Conservation (phyloP, 1,140 invertebrate species). For the roundworm (Caenorhabditis elegans) region WBcel235 BX284605.5:614501-615000, state of each 20-base stretch:
- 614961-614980: no score
- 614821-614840: background rate
- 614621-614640: background rate
- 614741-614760: background rate
- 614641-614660: constrained; percentile 1
- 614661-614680: background rate
- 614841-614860: background rate
- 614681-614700: background rate
- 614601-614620: constrained; percentile 14
- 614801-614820: background rate
- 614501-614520: no score
- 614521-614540: background rate
- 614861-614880: background rate
- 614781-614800: background rate
- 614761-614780: background rate
- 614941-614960: no score
- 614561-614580: background rate
- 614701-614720: background rate
- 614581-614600: background rate
- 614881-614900: constrained; percentile 11
- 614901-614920: background rate
- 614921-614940: no score
- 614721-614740: background rate
- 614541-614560: background rate
- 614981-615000: no score